Conservation (phyloP, 2,888 invertebrate genomes). For the Polietes domitor region DNA sequence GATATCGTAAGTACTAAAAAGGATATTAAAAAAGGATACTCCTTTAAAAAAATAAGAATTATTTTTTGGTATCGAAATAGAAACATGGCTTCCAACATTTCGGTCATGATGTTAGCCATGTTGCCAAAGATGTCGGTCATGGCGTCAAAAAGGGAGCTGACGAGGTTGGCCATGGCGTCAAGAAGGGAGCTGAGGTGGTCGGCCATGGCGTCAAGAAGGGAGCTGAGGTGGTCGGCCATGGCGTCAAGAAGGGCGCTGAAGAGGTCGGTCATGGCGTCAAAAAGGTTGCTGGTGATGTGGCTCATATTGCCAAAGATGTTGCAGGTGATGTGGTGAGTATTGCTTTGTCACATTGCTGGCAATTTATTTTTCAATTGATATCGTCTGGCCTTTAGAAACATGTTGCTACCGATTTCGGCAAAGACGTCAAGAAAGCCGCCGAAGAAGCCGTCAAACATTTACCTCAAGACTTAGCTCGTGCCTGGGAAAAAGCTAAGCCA, state of each 20-base stretch:
- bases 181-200: too few species aligned
- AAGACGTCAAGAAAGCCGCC: neutral
- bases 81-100: too few species aligned
- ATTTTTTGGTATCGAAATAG: too few species aligned
- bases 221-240: too few species aligned
- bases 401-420: neutral
- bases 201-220: too few species aligned
- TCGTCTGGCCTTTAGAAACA: slow-evolving; percentile 13
- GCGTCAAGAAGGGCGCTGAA: too few species aligned
- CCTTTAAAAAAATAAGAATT: too few species aligned
- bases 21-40: neutral
- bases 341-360: neutral
- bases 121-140: too few species aligned
- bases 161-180: too few species aligned
- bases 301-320: neutral
- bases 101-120: too few species aligned
- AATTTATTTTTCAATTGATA: neutral
- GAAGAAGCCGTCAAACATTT: neutral
- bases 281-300: neutral
- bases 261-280: too few species aligned
- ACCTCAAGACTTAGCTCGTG: neutral
- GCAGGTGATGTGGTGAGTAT: slow-evolving; percentile 5
- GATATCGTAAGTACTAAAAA: slow-evolving; percentile 10
- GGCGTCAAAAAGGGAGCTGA: too few species aligned
- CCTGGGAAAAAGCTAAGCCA: slow-evolving; percentile 12